A percentile compares a stretch with the other conserved stretches of the same genome.
Evolutionary conservation across 92 coral and sea anemone genomes (phyloP).

Genomic region (Phenganax stokvisi): DNA sequence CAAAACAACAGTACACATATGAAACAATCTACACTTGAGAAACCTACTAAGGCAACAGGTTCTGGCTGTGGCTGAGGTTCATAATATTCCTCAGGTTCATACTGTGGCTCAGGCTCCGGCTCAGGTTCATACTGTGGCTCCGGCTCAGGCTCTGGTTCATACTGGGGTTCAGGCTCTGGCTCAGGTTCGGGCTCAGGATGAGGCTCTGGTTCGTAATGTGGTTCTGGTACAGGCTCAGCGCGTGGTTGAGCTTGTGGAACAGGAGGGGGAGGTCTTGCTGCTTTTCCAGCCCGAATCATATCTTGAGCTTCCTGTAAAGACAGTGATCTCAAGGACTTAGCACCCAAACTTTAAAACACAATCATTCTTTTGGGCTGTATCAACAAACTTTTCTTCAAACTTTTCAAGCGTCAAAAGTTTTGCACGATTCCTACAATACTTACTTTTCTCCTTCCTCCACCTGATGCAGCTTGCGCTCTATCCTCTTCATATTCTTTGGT

Average conservation of each 20-base stretch:
- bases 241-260: conserved; percentile 56
- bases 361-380: no score
- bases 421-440: not conserved
- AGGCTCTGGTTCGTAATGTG: conserved; percentile 62
- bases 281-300: conserved; percentile 73
- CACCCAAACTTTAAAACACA: not conserved
- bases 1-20: not conserved
- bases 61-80: conserved; percentile 52
- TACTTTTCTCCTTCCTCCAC: conserved; percentile 10
- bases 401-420: not conserved
- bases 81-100: not conserved
- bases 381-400: no score
- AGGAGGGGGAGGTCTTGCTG: conserved; percentile 72
- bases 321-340: not conserved
- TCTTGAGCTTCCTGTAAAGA: conserved; percentile 63
- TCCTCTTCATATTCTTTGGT: conserved; percentile 35
- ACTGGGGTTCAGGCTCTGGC: conserved; percentile 58
- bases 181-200: conserved; percentile 69
- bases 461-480: not conserved
- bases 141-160: conserved; percentile 24
- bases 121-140: conserved; percentile 24
- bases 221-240: conserved; percentile 59
- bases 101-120: conserved; percentile 20
- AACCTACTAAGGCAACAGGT: conserved; percentile 37
- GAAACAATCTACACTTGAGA: not conserved